These are phyloP conservation scores for Ahaetulla prasina DNA, from an alignment of 2,113 vertebrate genomes.

Conservation along the genomic window DNA sequence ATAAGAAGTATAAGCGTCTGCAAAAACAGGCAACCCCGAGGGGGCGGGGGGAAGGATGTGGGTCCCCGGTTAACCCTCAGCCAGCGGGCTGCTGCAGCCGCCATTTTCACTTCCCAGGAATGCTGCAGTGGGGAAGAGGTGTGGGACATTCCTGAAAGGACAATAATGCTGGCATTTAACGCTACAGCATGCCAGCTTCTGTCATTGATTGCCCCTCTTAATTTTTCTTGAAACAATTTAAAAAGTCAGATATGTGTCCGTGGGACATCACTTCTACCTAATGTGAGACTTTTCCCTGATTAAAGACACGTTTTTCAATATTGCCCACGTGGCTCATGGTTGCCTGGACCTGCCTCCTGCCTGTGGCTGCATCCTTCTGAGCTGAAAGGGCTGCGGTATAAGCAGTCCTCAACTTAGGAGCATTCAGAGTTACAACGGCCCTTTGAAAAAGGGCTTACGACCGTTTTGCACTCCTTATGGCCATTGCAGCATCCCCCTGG, in stretches of 20 bases:
- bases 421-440: no score
- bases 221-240: neutral
- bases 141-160: neutral
- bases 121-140: no score
- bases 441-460: no score
- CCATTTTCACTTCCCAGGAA: neutral
- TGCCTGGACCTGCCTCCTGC: neutral
- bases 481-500: no score
- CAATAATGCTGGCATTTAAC: neutral
- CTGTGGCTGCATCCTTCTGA: neutral
- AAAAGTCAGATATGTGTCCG: neutral
- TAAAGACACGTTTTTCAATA: neutral
- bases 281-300: neutral
- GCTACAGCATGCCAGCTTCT: neutral
- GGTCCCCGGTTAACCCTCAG: neutral
- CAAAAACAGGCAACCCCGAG: neutral
- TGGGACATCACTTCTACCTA: no score
- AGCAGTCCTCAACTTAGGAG: no score
- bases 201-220: neutral
- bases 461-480: no score
- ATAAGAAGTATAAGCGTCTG: no score
- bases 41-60: neutral
- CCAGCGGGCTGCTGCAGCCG: neutral
- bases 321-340: rapidly evolving
- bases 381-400: neutral